These are phyloP conservation scores for Magallana gigas DNA, from an alignment of 1,140 invertebrate species.

Conservation along the genomic window DNA sequence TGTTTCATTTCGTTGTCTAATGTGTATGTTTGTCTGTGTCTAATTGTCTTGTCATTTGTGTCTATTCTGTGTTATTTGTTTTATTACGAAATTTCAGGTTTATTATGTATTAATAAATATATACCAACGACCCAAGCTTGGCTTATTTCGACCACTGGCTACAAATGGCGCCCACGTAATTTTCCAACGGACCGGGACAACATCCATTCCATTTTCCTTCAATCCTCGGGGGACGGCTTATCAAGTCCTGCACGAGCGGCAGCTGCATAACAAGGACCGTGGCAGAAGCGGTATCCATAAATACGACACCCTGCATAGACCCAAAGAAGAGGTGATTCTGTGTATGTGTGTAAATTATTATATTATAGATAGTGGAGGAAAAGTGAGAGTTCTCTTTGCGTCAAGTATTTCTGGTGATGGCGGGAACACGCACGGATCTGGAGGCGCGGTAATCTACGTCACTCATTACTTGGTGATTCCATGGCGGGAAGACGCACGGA, in stretches of 20 bases:
- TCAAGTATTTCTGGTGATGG: not conserved
- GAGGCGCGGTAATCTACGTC: not conserved
- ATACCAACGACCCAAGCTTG: too few relatives aligned
- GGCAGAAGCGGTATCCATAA: not conserved
- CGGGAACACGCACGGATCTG: not conserved
- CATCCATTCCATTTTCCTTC: not conserved
- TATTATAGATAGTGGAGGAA: not conserved
- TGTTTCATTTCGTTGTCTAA: too few relatives aligned
- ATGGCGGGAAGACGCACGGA: not conserved
- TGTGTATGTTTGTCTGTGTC: too few relatives aligned
- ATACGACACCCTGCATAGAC: not conserved
- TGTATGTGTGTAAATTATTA: not conserved
- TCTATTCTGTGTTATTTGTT: too few relatives aligned
- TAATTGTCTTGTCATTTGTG: too few relatives aligned
- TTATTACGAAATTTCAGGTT: too few relatives aligned
- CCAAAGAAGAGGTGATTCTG: not conserved
- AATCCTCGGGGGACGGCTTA: not conserved
- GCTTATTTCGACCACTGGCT: not conserved
- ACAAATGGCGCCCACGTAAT: conserved; percentile 17
- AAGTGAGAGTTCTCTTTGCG: not conserved
- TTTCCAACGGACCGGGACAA: not conserved
- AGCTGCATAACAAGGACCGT: not conserved
- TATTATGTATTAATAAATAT: too few relatives aligned
- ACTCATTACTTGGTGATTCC: not conserved
- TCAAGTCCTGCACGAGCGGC: not conserved